Percentiles rank a stretch among this genome's conserved stretches.
phyloP scores from a whole-genome alignment of 2,113 vertebrate genomes.

The Hylia prasina region DNA sequence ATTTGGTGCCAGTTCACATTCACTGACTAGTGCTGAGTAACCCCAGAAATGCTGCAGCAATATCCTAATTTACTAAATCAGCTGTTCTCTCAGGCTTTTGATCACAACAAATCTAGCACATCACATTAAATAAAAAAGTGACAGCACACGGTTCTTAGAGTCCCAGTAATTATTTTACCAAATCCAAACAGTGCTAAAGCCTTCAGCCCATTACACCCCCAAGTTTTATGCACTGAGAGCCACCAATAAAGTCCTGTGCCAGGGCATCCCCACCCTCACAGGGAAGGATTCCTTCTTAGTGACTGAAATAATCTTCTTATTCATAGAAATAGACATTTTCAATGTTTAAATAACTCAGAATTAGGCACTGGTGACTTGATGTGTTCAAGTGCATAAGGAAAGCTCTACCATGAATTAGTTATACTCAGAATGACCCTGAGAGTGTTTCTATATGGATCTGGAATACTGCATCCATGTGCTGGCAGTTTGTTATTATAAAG shows the following conservation, averaged over 20 bases:
- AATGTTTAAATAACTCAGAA: background rate
- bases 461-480: background rate
- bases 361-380: background rate
- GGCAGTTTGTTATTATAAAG: background rate
- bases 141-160: background rate
- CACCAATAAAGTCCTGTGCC: background rate
- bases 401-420: background rate
- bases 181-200: background rate
- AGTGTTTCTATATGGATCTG: background rate
- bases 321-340: background rate
- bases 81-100: background rate
- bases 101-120: background rate
- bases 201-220: background rate
- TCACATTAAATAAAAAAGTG: background rate
- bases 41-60: background rate
- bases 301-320: background rate
- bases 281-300: background rate
- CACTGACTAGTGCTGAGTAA: background rate
- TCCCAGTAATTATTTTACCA: background rate
- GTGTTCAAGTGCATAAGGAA: background rate
- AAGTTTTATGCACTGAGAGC: background rate
- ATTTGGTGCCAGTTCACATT: background rate
- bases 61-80: background rate
- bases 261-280: fast-evolving
- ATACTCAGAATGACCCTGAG: background rate